Conservation (phyloP, 2,888 invertebrate species). For the Laothoe populi region DNA sequence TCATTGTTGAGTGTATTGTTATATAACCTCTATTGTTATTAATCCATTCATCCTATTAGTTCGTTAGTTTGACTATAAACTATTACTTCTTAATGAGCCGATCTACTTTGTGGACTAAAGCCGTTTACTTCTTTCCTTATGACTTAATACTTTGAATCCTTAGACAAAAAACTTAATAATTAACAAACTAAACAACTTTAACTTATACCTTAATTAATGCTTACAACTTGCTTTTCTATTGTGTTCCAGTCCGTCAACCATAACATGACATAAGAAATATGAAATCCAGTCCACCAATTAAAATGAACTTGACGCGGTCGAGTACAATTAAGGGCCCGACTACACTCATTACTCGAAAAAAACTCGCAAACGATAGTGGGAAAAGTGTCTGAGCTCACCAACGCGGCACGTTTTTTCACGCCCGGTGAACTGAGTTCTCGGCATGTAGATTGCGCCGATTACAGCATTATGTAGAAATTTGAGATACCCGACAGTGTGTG, state of each 20-base stretch:
- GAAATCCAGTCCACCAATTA: conserved; percentile 52
- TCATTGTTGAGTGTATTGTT: no score
- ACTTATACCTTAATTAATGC: background rate
- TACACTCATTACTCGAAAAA: conserved; percentile 63
- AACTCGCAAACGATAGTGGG: conserved; percentile 65
- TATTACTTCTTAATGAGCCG: no score
- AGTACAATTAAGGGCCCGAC: conserved; percentile 57
- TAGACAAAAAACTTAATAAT: background rate
- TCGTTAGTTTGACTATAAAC: no score
- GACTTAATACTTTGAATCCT: no score
- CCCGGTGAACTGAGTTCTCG: conserved; percentile 67
- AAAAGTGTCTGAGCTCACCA: conserved; percentile 67
- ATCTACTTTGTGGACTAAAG: no score
- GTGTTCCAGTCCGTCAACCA: conserved; percentile 30
- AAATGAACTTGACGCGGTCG: conserved; percentile 48
- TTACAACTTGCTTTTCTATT: background rate
- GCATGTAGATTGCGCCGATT: conserved; percentile 72
- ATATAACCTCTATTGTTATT: no score
- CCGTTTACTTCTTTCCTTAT: no score
- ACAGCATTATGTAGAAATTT: conserved; percentile 68
- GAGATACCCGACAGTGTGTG: conserved; percentile 55
- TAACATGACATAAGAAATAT: conserved; percentile 30
- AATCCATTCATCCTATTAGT: no score
- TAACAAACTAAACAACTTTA: background rate
- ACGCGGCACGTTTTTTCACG: conserved; percentile 78